Evolutionary conservation across 2,888 invertebrate genomes (phyloP).

Genomic region (Tanaodytes sp.): DNA sequence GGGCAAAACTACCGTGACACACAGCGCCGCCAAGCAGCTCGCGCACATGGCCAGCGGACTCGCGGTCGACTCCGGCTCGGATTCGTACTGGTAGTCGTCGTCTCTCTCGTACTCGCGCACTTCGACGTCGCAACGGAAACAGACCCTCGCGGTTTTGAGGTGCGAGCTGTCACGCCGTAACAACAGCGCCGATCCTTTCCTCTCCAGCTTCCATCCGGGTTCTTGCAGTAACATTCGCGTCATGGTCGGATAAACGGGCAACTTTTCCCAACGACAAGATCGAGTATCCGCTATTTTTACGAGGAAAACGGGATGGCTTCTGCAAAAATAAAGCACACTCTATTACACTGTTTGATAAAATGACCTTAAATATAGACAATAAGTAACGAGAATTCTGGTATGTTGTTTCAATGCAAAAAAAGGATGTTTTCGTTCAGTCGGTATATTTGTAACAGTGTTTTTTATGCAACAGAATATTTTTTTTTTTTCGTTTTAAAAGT

Average conservation of each 20-base stretch:
- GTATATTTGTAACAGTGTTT: too few species aligned
- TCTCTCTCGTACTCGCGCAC: constrained; percentile 75
- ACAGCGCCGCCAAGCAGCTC: constrained; percentile 74
- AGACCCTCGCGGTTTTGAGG: constrained; percentile 71
- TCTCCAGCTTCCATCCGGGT: constrained; percentile 70
- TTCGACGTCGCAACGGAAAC: constrained; percentile 76
- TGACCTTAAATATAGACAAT: too few species aligned
- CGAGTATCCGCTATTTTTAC: too few species aligned
- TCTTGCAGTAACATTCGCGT: constrained; percentile 68
- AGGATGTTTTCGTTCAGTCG: too few species aligned
- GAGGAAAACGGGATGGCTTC: too few species aligned
- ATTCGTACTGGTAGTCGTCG: constrained; percentile 73
- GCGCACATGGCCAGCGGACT: constrained; percentile 74
- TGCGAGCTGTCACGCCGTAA: constrained; percentile 67
- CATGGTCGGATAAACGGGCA: constrained; percentile 24
- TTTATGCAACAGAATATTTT: too few species aligned
- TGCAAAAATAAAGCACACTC: too few species aligned
- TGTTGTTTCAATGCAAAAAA: too few species aligned
- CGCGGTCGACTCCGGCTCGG: constrained; percentile 65
- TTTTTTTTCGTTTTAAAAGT: too few species aligned
- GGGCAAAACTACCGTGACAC: constrained; percentile 75
- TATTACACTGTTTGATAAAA: too few species aligned
- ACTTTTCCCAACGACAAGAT: too few species aligned
- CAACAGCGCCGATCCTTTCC: constrained; percentile 68
- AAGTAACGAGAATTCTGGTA: too few species aligned